Conservation (phyloP, 2,797 vertebrate genomes). For the Phaenicophaeus curvirostris region DNA sequence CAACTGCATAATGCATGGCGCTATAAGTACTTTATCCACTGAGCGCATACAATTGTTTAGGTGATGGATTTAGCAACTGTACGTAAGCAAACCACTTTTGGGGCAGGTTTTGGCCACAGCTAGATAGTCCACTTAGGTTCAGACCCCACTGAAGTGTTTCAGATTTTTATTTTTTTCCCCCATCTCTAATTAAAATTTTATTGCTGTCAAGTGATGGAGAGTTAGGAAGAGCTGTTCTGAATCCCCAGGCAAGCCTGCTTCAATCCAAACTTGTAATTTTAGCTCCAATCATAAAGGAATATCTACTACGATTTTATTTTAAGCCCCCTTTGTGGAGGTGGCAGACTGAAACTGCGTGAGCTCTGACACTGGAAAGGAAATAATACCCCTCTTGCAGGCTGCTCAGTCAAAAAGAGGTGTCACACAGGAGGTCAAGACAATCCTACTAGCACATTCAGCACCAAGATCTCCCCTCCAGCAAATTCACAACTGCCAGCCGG, state of each 20-base stretch:
- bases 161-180: not conserved
- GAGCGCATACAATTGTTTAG: not conserved
- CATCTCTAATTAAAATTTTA: not conserved
- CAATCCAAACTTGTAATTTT: not conserved
- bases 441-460: not conserved
- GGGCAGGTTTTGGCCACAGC: not conserved
- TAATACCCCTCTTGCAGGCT: not conserved
- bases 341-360: not conserved
- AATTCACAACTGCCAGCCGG: not conserved
- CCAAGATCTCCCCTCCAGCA: not conserved
- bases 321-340: not conserved
- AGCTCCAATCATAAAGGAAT: not conserved
- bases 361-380: not conserved
- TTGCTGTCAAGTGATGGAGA: not conserved
- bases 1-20: fast-evolving
- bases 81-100: not conserved
- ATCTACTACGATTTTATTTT: not conserved
- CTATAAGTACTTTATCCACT: not conserved
- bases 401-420: not conserved
- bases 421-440: not conserved
- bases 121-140: not conserved
- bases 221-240: not conserved
- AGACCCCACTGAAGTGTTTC: not conserved
- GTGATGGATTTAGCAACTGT: not conserved
- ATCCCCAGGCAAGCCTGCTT: not conserved